Evolutionary conservation across 2,113 vertebrate genomes (phyloP).

Genomic region (Tachycineta bicolor): DNA sequence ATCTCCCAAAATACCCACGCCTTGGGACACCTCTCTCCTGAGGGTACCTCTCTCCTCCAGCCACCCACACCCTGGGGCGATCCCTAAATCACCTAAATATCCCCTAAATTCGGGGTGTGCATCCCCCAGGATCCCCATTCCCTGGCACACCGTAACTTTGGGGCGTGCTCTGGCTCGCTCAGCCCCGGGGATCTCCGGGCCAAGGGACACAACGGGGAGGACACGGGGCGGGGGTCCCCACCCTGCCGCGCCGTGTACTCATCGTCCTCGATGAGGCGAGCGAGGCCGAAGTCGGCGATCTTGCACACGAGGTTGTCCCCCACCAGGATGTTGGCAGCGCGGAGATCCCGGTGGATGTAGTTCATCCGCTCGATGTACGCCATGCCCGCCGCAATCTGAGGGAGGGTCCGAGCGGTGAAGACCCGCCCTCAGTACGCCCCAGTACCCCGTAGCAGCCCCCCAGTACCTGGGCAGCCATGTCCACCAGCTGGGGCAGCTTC

Average conservation of each 20-base stretch:
- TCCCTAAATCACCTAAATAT: not conserved
- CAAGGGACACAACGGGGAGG: rapidly evolving
- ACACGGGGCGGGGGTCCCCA: not conserved
- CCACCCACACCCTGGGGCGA: not conserved
- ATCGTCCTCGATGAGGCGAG: constrained; percentile 93
- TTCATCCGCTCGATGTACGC: constrained; percentile 98
- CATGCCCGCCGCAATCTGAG: constrained; percentile 92
- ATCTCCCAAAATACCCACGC: not conserved
- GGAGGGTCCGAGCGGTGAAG: not conserved
- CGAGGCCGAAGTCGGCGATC: constrained; percentile 96
- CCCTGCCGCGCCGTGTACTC: constrained; percentile 97
- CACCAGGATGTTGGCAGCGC: constrained; percentile 97
- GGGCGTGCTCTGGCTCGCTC: not conserved
- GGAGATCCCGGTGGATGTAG: constrained; percentile 96
- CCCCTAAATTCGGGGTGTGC: not conserved
- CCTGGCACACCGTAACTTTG: rapidly evolving
- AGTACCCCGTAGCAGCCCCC: rapidly evolving
- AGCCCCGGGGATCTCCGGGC: rapidly evolving
- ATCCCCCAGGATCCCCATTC: not conserved
- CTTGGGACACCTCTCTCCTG: not conserved
- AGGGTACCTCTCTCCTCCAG: too few relatives aligned
- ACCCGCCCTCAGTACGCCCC: rapidly evolving
- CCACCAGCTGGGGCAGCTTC: constrained; percentile 91
- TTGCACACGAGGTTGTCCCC: constrained; percentile 94
- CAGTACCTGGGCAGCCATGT: constrained; percentile 94